Evolutionary conservation across 2,113 vertebrate genomes (phyloP), one percentile per base, ranked within the genome.

Genomic region (Plecotus auritus): DNA sequence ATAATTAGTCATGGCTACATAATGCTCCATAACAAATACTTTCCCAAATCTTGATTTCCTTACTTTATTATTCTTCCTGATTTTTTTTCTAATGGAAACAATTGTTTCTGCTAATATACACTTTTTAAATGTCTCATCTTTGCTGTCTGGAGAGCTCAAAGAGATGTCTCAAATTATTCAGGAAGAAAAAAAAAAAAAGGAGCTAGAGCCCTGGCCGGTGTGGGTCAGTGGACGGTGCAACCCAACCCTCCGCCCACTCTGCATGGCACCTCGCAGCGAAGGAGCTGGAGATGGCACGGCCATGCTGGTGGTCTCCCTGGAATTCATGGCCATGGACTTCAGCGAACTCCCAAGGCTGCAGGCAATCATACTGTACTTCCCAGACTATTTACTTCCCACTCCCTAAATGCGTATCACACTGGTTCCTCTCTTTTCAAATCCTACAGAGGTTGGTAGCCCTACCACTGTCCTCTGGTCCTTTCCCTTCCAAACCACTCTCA

Each of bases 81-180:
- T 56, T 90, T 74, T 90, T 88, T 47, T 64, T 67, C 32, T 66
- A 81, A 85, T 42, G 26, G 40, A 85, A 85, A 90, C 22, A 35
- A 72, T 1, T 23, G 9, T 78, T 73, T 83, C 88, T 35, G 17
- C 76, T 66, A 61, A 47, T 32, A 66, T 7, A 42, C 0, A 0
- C 18, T 88, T 70, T 66, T 81, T 70, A 40, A 64, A 28, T 37
- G 49, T 90, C 85, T 91, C 76, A 95, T 28, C 66, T 83, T 89
- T 73, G 16, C 45, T 40, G 7, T 42, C 73, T 82, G 20, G 40
- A 37, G 2, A 69, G 2, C 67, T 56, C 42, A 94, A 90, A 93
- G 37, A 61, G 40, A 84, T 45, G 9, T 56, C n/a, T 91, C 86
- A 54, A 90, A 87, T 88, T 92, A 81, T 61, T 95, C 54, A 92